phyloP scores from a whole-genome alignment of 2,888 invertebrate genomes.

The Agrochola litura region DNA sequence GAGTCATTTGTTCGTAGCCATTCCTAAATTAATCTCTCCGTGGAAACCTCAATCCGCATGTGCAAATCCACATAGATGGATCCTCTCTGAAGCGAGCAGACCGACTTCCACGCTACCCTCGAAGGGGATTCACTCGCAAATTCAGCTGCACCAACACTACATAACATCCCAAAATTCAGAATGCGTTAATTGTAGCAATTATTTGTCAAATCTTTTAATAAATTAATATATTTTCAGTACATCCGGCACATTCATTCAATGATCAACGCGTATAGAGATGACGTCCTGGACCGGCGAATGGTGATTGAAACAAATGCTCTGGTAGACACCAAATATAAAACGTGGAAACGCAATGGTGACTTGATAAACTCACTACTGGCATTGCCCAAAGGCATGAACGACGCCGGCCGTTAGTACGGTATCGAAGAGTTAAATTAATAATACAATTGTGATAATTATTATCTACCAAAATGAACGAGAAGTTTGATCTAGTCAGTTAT shows the following conservation, averaged over 20 bases:
- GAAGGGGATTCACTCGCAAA: neutral
- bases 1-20: neutral
- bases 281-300: slow-evolving; percentile 63
- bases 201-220: neutral
- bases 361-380: slow-evolving; percentile 94
- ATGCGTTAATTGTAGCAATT: neutral
- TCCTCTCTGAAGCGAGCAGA: neutral
- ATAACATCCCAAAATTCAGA: neutral
- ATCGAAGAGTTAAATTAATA: slow-evolving; percentile 25
- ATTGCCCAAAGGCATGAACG: slow-evolving; percentile 94
- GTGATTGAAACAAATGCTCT: slow-evolving; percentile 74
- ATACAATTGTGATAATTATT: slow-evolving; percentile 47
- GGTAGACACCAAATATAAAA: slow-evolving; percentile 77
- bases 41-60: neutral
- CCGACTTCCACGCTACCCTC: too few relatives aligned
- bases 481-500: slow-evolving; percentile 33
- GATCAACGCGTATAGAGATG: slow-evolving; percentile 75
- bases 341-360: slow-evolving; percentile 93
- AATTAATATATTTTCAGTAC: slow-evolving; percentile 73
- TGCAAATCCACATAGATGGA: neutral
- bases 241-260: slow-evolving; percentile 77
- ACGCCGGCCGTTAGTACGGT: slow-evolving; percentile 91
- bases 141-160: neutral
- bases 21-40: neutral
- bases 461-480: slow-evolving; percentile 33